Base-by-base conservation (phyloP, 2,113 vertebrate genomes). In the Verasper variegatus region DNA sequence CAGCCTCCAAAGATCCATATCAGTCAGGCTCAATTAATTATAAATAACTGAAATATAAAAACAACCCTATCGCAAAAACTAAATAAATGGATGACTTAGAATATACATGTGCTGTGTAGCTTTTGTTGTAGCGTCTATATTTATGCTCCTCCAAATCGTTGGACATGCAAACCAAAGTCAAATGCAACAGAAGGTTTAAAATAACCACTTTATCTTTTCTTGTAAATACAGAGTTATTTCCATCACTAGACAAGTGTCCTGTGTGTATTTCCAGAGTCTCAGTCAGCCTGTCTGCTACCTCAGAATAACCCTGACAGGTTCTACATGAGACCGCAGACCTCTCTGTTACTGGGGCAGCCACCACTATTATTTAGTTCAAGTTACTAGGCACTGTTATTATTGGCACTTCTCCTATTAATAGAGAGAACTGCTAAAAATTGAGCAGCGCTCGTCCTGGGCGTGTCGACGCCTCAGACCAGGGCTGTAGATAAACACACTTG, bases 381-480 rank as follows among this genome's bases (percentile, higher is more conserved):
- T 89, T 82, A 86, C 82, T 54, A 54, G 81, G 78, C 77, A 57
- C 21, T 14, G 88, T 90, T 95, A 93, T 93, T 94, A 92, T 91
- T 90, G 90, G 89, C 88, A 75, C 70, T 61, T 70, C 57, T 85
- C 59, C 91, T 94, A 94, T 94, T 92, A 94, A 93, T 92, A 94
- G 91, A 70, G 72, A 90, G 86, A 91, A 90, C 81, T 76, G 80
- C 93, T 94, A 92, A 91, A 91, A 94, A 92, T 80, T 89, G 86
- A 86, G 83, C 78, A 11, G 81, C 47, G 89, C 88, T 93, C 90
- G 88, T 86, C 80, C 88, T 85, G 80, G 81, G 88, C 27, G 80
- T 84, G 89, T 76, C 21, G 75, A 71, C 66, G 68, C 72, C 84
- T 76, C 82, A 71, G 81, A 87, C 76, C 70, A 37, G 88, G 84